Evolutionary conservation across 2,113 vertebrate genomes (phyloP), one percentile per base, ranked within the genome.

Genomic region (Propithecus coquereli): DNA sequence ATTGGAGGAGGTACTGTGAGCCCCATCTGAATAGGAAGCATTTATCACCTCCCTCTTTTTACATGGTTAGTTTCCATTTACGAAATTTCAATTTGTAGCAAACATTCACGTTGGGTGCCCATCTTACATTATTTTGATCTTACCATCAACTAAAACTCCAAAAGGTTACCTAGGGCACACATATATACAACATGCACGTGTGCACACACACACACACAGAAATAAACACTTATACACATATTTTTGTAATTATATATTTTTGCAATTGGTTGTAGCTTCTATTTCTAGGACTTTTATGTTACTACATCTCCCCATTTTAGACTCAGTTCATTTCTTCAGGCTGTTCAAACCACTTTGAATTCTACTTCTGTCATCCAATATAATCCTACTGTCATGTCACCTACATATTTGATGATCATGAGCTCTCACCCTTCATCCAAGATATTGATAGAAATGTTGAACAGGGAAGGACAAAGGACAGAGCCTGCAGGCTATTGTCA

Each of bases 311-410:
- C 43, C 7, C 22, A 25, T 59, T 89, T 93, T 89, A 52, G 20
- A 63, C 68, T n/a, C 0, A 17, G 30, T 18, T 85, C 18, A 77
- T 63, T 95, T 88, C 34, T 74, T 43, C 8, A n/a, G 25, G 37
- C 4, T 84, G 7, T 27, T 83, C 34, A 80, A 13, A 45, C 43
- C 34, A 89, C 61, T 95, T 77, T 83, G 57, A 85, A 74, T 87
- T 93, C 40, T 80, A 20, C 52, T 91, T 96, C 50, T 93, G 57
- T 95, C 80, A 59, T 54, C 59, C n/a, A 16, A 57, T 37, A 76
- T 84, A 89, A 45, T 30, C 30, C 30, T 91, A 47, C 34, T 11
- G 2, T 47, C 27, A 73, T n/a, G 37, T 47, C 66, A 87, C 23
- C 40, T 92, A 43, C 16, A 8, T 61, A 88, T 95, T 89, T 95